These are phyloP conservation scores for Bombus confusus DNA, from an alignment of 1,140 invertebrate genomes.

Conservation along the genomic window DNA sequence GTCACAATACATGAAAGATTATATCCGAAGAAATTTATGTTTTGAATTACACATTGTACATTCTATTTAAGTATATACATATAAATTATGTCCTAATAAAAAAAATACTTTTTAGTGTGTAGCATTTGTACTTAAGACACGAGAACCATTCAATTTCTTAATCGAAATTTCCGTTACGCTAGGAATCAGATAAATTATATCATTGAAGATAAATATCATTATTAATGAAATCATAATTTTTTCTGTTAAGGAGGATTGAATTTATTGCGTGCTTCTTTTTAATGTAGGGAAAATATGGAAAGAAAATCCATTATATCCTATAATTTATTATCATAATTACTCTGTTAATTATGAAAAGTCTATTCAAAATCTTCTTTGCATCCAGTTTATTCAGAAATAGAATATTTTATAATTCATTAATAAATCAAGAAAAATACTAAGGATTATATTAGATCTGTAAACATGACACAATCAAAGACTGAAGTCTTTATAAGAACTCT, in stretches of 20 bases:
- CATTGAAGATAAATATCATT: slow-evolving; percentile 2
- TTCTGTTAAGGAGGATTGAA: not conserved
- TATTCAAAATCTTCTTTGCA: slow-evolving; percentile 5
- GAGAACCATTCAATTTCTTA: slow-evolving; percentile 35
- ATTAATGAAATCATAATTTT: slow-evolving; percentile 11
- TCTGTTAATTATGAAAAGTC: slow-evolving; percentile 17
- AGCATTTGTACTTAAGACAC: slow-evolving; percentile 64
- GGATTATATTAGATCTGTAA: slow-evolving; percentile 21
- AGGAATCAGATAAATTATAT: slow-evolving; percentile 20
- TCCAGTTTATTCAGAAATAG: slow-evolving; percentile 13
- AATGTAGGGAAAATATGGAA: slow-evolving; percentile 18
- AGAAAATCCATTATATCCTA: slow-evolving; percentile 11
- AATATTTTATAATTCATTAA: slow-evolving; percentile 4
- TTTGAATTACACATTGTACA: slow-evolving; percentile 63
- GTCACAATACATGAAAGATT: slow-evolving; percentile 54
- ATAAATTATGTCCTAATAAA: slow-evolving; percentile 59
- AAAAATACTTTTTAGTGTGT: slow-evolving; percentile 64
- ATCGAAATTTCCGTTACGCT: slow-evolving; percentile 27
- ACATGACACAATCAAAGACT: slow-evolving; percentile 53
- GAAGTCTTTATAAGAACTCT: slow-evolving; percentile 51
- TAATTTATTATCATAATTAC: slow-evolving; percentile 36
- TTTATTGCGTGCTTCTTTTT: slow-evolving; percentile 10
- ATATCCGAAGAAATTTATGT: slow-evolving; percentile 61
- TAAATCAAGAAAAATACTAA: slow-evolving; percentile 7
- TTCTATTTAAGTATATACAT: slow-evolving; percentile 71